Percentiles rank a stretch among this genome's conserved stretches.
These are phyloP conservation scores for Zaprionus obscuricornis DNA, from an alignment of 2,888 invertebrate genomes.

Conservation along the genomic window DNA sequence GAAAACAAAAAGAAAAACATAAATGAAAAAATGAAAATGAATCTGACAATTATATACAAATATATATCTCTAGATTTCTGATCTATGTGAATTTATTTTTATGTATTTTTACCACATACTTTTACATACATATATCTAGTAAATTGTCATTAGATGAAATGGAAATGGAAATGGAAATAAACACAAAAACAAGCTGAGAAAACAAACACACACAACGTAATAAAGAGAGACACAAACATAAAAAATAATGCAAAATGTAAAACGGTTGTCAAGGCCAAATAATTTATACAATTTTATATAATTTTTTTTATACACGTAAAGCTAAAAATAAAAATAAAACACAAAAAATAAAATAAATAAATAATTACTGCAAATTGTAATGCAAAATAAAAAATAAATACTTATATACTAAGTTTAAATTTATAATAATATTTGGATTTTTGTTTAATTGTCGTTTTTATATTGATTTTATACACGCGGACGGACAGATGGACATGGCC, in stretches of 20 bases:
- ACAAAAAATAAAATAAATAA: neutral
- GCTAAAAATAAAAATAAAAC: constrained; percentile 9
- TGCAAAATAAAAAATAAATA: constrained; percentile 40
- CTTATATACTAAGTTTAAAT: constrained; percentile 26
- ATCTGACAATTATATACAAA: constrained; percentile 5
- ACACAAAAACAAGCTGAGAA: constrained; percentile 11
- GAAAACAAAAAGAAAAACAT: too few species aligned
- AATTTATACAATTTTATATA: constrained; percentile 54
- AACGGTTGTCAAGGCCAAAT: constrained; percentile 63
- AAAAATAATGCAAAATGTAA: constrained; percentile 40
- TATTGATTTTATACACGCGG: too few species aligned
- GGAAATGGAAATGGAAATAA: constrained; percentile 38
- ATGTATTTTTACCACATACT: constrained; percentile 33
- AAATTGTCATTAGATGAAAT: constrained; percentile 58
- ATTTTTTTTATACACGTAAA: constrained; percentile 40
- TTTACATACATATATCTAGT: constrained; percentile 38
- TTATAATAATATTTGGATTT: too few species aligned
- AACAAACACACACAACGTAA: constrained; percentile 5
- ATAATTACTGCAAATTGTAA: constrained; percentile 41
- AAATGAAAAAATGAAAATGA: too few species aligned
- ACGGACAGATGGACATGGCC: too few species aligned
- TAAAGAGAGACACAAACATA: neutral
- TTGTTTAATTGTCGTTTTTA: too few species aligned
- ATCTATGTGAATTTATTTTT: constrained; percentile 48
- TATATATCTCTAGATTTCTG: constrained; percentile 25